These are phyloP conservation scores for Alentia gelatinosa DNA, from an alignment of 2,888 invertebrate species.

Conservation along the genomic window DNA sequence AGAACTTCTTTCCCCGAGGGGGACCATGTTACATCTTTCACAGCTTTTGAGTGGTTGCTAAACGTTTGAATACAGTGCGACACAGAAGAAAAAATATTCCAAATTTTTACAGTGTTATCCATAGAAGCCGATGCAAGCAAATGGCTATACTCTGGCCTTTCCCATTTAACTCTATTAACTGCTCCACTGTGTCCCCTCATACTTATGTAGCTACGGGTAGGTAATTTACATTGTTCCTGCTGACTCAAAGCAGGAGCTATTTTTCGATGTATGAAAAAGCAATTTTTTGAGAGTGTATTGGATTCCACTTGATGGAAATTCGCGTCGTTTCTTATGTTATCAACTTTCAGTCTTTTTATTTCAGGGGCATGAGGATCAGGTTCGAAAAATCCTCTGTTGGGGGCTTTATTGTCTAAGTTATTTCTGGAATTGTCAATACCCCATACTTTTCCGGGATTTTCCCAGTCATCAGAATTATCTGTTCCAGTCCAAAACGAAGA, in stretches of 20 bases:
- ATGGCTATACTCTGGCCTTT: constrained; percentile 72
- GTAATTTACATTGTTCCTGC: constrained; percentile 19
- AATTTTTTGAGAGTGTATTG: constrained; percentile 43
- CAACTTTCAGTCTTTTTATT: background rate
- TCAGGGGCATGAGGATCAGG: background rate
- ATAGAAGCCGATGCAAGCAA: constrained; percentile 77
- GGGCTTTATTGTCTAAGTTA: background rate
- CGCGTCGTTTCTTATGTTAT: background rate
- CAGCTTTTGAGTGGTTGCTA: constrained; percentile 72
- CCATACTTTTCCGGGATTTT: constrained; percentile 49
- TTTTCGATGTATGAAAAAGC: constrained; percentile 72
- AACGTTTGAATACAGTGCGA: constrained; percentile 69
- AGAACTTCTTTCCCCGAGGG: constrained; percentile 70
- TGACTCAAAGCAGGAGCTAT: constrained; percentile 66
- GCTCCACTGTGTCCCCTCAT: constrained; percentile 70
- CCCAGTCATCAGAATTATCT: background rate
- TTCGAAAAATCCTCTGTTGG: background rate
- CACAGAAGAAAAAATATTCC: constrained; percentile 76
- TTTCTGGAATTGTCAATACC: background rate
- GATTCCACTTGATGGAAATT: background rate
- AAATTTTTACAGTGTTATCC: constrained; percentile 77
- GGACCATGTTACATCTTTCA: constrained; percentile 78
- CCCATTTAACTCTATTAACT: constrained; percentile 76
- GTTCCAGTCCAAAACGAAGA: constrained; percentile 35
- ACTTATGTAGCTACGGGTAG: constrained; percentile 34